A percentile compares a stretch with the other conserved stretches of the same genome.
phyloP scores from a whole-genome alignment of 2,888 invertebrate genomes.

The Phragmatobia fuliginosa region DNA sequence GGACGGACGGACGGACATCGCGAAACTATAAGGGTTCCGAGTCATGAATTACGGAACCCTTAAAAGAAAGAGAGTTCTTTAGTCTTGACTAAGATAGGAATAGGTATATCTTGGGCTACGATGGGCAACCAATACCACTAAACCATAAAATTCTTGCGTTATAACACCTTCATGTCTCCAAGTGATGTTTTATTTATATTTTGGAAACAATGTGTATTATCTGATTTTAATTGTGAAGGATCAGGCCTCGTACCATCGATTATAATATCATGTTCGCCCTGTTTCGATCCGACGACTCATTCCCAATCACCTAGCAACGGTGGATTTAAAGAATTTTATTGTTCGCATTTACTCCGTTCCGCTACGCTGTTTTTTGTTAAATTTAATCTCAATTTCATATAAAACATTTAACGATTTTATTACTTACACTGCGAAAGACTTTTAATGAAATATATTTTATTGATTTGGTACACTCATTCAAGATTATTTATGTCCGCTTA shows the following conservation, averaged over 20 bases:
- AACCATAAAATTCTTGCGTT: no score
- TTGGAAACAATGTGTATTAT: neutral
- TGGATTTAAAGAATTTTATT: neutral
- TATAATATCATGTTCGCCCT: neutral
- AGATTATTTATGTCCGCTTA: no score
- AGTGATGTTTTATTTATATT: neutral
- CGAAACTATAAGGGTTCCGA: no score
- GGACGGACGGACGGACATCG: no score
- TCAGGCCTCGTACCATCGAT: neutral
- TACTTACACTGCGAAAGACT: neutral
- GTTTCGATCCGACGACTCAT: neutral
- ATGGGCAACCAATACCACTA: no score
- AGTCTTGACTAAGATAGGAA: no score
- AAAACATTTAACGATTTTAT: neutral
- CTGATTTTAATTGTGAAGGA: neutral
- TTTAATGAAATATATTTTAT: no score
- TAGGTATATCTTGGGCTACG: no score
- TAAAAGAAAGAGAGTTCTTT: no score
- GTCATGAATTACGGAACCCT: no score
- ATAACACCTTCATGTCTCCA: neutral
- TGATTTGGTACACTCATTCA: no score
- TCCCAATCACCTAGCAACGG: neutral
- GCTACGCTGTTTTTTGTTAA: neutral
- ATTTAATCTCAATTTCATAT: neutral
- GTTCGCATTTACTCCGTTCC: neutral